Evolutionary conservation across 1,140 invertebrate genomes (phyloP).

Genomic region (Tetraneura akinire): DNA sequence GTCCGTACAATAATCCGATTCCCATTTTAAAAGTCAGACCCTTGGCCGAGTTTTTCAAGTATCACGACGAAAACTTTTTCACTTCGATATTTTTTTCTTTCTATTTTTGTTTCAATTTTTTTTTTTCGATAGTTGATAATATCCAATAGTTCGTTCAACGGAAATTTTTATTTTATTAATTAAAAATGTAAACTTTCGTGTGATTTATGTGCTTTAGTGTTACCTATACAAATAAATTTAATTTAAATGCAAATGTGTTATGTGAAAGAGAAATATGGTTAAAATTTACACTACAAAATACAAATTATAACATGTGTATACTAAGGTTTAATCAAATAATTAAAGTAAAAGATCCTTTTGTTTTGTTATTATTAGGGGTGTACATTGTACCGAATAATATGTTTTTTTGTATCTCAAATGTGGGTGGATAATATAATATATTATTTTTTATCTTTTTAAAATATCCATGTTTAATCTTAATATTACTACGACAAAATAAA

Average conservation of each 20-base stretch:
- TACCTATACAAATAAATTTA: not conserved
- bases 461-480: too few species aligned
- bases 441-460: too few species aligned
- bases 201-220: not conserved
- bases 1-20: not conserved
- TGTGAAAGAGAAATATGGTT: not conserved
- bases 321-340: too few species aligned
- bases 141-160: not conserved
- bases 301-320: too few species aligned
- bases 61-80: not conserved
- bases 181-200: not conserved
- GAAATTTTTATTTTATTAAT: constrained; percentile 21
- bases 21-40: not conserved
- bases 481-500: too few species aligned
- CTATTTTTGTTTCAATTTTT: not conserved
- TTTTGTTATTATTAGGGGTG: too few species aligned
- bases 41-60: not conserved
- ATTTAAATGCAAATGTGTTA: not conserved
- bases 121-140: not conserved
- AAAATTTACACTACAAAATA: not conserved
- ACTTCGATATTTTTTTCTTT: not conserved
- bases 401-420: too few species aligned
- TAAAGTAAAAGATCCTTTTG: too few species aligned
- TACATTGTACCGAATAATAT: too few species aligned
- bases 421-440: too few species aligned